phyloP scores from a whole-genome alignment of 1,140 invertebrate species.

The Sogatella furcifera region DNA sequence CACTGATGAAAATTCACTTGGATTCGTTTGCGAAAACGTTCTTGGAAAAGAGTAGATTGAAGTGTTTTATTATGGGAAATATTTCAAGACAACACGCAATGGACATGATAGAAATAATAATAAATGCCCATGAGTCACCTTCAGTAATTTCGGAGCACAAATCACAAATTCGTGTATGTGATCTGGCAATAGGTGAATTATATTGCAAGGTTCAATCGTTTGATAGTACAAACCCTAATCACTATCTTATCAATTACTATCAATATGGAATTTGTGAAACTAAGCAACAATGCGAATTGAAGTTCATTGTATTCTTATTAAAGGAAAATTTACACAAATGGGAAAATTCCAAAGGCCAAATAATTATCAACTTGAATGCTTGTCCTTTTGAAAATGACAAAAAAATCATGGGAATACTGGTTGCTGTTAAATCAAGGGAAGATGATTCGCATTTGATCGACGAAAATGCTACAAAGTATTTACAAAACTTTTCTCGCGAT shows the following conservation, averaged over 20 bases:
- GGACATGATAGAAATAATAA: slow-evolving; percentile 36
- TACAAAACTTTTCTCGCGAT: no score
- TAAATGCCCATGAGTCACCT: slow-evolving; percentile 31
- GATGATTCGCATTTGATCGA: no score
- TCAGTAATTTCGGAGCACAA: slow-evolving; percentile 22
- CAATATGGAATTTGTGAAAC: slow-evolving; percentile 57
- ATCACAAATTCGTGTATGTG: slow-evolving; percentile 33
- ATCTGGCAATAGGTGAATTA: slow-evolving; percentile 53
- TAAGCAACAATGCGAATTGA: slow-evolving; percentile 28
- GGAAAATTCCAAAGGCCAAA: no score
- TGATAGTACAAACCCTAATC: slow-evolving; percentile 66
- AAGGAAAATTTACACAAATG: no score
- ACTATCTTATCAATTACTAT: slow-evolving; percentile 80
- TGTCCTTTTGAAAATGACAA: no score
- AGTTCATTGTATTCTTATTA: no score
- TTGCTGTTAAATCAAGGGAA: no score
- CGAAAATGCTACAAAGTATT: no score
- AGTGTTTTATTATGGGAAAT: slow-evolving; percentile 68
- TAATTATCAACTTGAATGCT: no score
- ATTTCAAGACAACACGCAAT: slow-evolving; percentile 46
- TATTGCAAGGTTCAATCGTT: slow-evolving; percentile 56
- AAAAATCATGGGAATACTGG: no score
- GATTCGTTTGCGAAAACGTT: slow-evolving; percentile 42
- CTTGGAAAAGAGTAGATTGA: slow-evolving; percentile 47
- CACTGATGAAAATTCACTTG: slow-evolving; percentile 42